Evolutionary conservation across 1,140 invertebrate genomes (phyloP), one percentile per base, ranked within the genome.

Genomic region (Bathynomus jamesi): DNA sequence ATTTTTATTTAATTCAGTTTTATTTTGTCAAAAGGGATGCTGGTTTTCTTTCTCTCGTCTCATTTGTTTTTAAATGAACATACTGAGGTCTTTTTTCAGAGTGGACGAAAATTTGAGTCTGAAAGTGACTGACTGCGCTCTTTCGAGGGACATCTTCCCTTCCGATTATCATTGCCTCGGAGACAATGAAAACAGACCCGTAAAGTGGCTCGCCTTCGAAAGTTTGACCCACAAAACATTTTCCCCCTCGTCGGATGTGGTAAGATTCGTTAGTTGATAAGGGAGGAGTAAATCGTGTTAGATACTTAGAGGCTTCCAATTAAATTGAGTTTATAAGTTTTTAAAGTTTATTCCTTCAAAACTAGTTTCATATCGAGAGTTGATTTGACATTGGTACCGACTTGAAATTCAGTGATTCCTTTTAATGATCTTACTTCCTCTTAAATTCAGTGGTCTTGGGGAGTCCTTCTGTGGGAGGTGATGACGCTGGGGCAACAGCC

Each of bases 131-230:
- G 96, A 98, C 83, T 94, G 91, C 82, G 92, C 95, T 5, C 83
- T 98, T 30, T 90, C 93, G 0, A 86, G 94, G 64, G 95, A 98
- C 83, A 85, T 98, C 27, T 98, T 96, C 82, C 94, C 95, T 0
- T 88, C 89, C 13, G 96, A 98, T 82, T 98, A 98, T 83, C 91
- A 96, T 82, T 96, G 94, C 81, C 84, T 96, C 64, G 94, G 92
- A 4, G 94, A 97, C 83, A 96, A 95, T 80, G 94, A 96, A 82
- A 96, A 96, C 83, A 86, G 94, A 73, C 95, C 95, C 1, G 89
- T 98, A 71, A 79, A 78, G 82, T 98, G 95, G 95, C 85, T 98
- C 79, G 90, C 95, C 2, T 84, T 94, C 27, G 96, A 98, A 83
- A 89, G 91, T 66, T 83, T 98, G 62, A 84, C 90, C n/a, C 90